Conservation (phyloP, 2,113 vertebrate species). For the Rissa tridactyla region DNA sequence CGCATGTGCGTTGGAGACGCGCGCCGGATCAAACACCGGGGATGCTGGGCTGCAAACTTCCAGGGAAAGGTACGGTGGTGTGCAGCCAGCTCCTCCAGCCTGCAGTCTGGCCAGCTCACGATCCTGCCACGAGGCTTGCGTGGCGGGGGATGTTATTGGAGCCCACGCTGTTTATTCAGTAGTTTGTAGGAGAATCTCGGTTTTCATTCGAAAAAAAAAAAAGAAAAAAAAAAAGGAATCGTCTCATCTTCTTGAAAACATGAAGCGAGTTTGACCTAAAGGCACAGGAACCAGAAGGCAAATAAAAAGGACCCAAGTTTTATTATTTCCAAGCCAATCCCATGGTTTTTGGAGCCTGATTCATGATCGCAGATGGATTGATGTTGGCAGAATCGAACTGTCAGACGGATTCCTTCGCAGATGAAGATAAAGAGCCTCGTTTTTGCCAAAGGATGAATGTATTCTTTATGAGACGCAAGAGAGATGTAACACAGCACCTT, state of each 20-base stretch:
- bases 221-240: not conserved
- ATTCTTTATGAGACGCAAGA: slow-evolving; percentile 34
- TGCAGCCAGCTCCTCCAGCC: not conserved
- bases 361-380: slow-evolving; percentile 19
- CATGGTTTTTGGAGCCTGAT: not conserved
- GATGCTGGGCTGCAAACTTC: not conserved
- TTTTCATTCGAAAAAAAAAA: not conserved
- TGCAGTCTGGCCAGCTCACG: not conserved
- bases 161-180: not conserved
- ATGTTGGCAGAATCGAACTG: slow-evolving; percentile 24
- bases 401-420: not conserved
- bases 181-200: not conserved
- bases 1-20: not conserved
- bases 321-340: not conserved
- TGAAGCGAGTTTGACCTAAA: not conserved
- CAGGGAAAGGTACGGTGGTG: not conserved
- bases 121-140: not conserved
- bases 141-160: not conserved
- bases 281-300: not conserved
- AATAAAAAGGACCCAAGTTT: not conserved
- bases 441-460: slow-evolving; percentile 52
- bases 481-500: slow-evolving; percentile 52
- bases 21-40: fast-evolving
- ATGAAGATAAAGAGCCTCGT: slow-evolving; percentile 28
- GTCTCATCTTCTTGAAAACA: not conserved